Base-by-base conservation (phyloP, 2,888 invertebrate species). In the Eupithecia inturbata region DNA sequence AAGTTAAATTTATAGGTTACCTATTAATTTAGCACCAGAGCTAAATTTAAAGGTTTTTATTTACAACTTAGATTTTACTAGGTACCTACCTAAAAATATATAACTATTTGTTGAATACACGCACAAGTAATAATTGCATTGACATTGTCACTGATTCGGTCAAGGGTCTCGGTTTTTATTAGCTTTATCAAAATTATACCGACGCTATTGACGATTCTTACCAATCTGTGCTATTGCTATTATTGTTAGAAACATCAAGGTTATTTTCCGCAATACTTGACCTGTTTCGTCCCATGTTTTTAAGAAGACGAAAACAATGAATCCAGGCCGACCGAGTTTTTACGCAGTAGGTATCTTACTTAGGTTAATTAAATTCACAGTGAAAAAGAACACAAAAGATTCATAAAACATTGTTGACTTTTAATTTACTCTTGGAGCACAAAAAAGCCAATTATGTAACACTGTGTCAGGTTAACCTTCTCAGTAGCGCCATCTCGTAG, bases 161-260 rank as follows among this genome's bases (percentile, higher is more conserved):
- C 77, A 77, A 77, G 74, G 74, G 68, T 14, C 9, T n/a, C 4
- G n/a, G 14, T 10, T 63, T 70, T 63, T 39, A 41, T 73, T 36
- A 22, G 28, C 62, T 67, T 75, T 75, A 75, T 75, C 74, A 71
- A 69, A n/a, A 49, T 60, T 22, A 31, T 74, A 66, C 67, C 49
- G 53, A 45, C 5, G 14, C 5, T 57, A 26, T 57, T 26, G 57
- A 26, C 12, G 57, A 57, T 57, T 57, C 26, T 22, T 53, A 22
- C 22, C 1, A n/a, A n/a, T n/a, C n/a, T n/a, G n/a, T n/a, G n/a
- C n/a, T n/a, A 12, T 22, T n/a, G 53, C 57, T 26, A 26, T 60
- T 39, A 31, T 60, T 39, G 49, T 67, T 49, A 73, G 12, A 14
- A 49, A 49, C 31, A 39, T 28, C 67, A 70, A 70, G 73, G 67